Conservation (phyloP, 1,140 invertebrate species). For the Drosophila cardini region DNA sequence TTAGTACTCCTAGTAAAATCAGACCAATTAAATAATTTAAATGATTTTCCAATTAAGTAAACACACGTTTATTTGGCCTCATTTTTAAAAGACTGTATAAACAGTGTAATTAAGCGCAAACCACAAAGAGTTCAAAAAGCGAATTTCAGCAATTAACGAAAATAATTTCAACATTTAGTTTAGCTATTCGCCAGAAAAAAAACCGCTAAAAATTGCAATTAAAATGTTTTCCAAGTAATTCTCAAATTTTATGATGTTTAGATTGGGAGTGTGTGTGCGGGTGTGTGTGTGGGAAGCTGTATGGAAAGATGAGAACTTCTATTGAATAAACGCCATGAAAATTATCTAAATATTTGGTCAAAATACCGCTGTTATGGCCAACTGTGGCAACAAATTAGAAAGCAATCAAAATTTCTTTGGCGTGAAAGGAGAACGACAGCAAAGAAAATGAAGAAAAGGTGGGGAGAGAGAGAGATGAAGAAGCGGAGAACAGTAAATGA, state of each 20-base stretch:
- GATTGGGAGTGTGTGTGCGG: constrained; percentile 3
- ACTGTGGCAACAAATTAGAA: constrained; percentile 44
- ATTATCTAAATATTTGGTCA: constrained; percentile 44
- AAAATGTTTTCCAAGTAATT: constrained; percentile 48
- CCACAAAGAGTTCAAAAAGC: constrained; percentile 11
- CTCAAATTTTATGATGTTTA: constrained; percentile 33
- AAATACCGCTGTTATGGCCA: constrained; percentile 23
- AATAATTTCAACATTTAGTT: constrained; percentile 22
- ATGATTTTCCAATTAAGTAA: constrained; percentile 13
- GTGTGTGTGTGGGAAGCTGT: background rate
- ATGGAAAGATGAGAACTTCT: background rate
- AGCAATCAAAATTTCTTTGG: constrained; percentile 44
- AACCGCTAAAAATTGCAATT: constrained; percentile 32
- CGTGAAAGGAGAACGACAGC: constrained; percentile 26
- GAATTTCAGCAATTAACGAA: constrained; percentile 2
- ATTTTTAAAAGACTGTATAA: background rate
- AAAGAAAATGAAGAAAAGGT: constrained; percentile 45
- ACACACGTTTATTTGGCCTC: constrained; percentile 29
- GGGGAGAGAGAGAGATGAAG: background rate
- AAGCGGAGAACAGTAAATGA: constrained; percentile 14
- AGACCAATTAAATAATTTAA: background rate
- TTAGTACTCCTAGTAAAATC: background rate
- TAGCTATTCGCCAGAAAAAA: constrained; percentile 4
- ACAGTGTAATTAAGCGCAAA: constrained; percentile 2
- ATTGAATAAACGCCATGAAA: constrained; percentile 23